phyloP scores from a whole-genome alignment of 2,888 invertebrate genomes.

The Odontomyia ornata region DNA sequence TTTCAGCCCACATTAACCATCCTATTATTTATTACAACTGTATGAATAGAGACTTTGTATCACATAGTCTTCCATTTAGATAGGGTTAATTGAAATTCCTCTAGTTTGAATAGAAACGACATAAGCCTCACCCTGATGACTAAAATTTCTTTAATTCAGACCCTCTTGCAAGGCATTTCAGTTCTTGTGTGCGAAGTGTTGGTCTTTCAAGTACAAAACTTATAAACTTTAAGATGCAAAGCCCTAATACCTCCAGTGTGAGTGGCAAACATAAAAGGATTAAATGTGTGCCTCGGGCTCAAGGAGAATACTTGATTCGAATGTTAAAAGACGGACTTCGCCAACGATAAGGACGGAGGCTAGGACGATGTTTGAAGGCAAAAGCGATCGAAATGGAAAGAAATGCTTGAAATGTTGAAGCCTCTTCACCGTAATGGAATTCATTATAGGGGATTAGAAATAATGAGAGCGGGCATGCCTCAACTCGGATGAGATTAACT shows the following conservation, averaged over 20 bases:
- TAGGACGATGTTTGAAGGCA: not conserved
- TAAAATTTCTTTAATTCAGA: conserved; percentile 5
- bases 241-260: not conserved
- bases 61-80: not conserved
- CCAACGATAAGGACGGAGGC: not conserved
- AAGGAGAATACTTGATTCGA: conserved; percentile 10
- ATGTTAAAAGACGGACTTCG: not conserved
- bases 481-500: not conserved
- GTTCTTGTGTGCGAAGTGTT: not conserved
- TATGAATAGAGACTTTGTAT: too few relatives aligned
- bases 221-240: conserved; percentile 2
- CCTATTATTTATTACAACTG: too few relatives aligned
- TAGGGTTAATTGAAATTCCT: conserved; percentile 26
- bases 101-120: conserved; percentile 8
- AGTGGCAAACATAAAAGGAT: conserved; percentile 12
- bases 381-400: not conserved
- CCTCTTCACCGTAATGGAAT: conserved; percentile 3
- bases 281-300: not conserved
- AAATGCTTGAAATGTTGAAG: not conserved
- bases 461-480: not conserved
- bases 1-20: too few relatives aligned
- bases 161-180: not conserved
- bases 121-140: not conserved
- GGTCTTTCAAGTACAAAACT: conserved; percentile 9
- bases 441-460: conserved; percentile 18